Conservation (phyloP, 1,140 invertebrate genomes). For the Odontomachus brunneus region DNA sequence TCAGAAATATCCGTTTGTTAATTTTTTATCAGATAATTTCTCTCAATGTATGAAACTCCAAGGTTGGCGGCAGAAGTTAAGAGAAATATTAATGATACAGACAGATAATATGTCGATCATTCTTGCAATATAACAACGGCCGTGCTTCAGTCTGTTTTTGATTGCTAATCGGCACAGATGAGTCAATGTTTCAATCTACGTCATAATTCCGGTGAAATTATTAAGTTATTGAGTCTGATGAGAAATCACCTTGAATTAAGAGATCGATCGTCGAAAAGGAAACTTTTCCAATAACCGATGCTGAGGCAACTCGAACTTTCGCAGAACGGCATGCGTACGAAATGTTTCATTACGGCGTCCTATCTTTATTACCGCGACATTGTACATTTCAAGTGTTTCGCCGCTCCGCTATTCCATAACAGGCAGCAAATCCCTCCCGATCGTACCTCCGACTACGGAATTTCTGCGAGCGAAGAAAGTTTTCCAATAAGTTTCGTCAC, state of each 20-base stretch:
- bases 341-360: constrained; percentile 44
- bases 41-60: too few species aligned
- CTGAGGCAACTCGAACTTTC: constrained; percentile 15
- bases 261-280: constrained; percentile 28
- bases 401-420: constrained; percentile 33
- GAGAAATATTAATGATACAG: too few species aligned
- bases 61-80: too few species aligned
- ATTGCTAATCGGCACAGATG: neutral
- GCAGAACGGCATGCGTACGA: constrained; percentile 26
- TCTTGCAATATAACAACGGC: neutral
- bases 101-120: neutral
- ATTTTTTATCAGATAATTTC: too few species aligned
- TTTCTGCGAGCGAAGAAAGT: neutral
- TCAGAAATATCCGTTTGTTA: too few species aligned
- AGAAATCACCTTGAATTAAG: constrained; percentile 43
- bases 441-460: constrained; percentile 26
- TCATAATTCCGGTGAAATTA: constrained; percentile 19
- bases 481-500: constrained; percentile 57
- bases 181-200: constrained; percentile 31
- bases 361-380: constrained; percentile 54
- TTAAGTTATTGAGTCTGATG: constrained; percentile 39
- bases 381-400: constrained; percentile 48
- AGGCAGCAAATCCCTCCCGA: constrained; percentile 34
- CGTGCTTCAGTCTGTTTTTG: neutral
- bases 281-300: constrained; percentile 52